These are phyloP conservation scores for Pachyuromys duprasi DNA, from an alignment of 2,797 vertebrate species.

Conservation along the genomic window DNA sequence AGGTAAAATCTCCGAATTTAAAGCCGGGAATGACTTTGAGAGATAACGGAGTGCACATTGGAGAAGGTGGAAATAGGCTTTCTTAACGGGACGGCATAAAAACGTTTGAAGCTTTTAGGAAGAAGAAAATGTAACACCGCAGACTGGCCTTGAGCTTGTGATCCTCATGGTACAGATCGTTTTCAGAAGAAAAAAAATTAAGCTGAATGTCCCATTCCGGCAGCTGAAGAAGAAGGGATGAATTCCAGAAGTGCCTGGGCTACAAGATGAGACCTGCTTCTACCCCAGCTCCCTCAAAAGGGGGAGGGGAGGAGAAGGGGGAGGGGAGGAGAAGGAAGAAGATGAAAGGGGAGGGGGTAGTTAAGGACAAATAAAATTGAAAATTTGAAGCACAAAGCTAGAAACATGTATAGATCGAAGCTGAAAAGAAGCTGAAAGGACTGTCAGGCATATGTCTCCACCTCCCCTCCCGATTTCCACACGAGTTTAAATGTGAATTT, in stretches of 20 bases:
- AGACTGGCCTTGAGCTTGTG: background rate
- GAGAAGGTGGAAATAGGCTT: constrained; percentile 12
- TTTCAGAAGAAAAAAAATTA: constrained; percentile 18
- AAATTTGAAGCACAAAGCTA: constrained; percentile 24
- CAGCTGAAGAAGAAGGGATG: background rate
- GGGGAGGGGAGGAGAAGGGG: background rate
- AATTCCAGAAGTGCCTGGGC: background rate
- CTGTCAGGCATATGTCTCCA: background rate
- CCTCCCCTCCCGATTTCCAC: background rate
- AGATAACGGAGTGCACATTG: background rate
- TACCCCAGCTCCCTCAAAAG: background rate
- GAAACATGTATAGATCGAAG: constrained; percentile 22
- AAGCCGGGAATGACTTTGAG: background rate
- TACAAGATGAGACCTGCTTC: background rate
- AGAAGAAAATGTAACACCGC: background rate
- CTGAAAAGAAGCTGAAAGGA: constrained; percentile 26
- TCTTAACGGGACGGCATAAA: constrained; percentile 15
- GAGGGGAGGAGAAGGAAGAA: background rate
- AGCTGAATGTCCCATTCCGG: background rate
- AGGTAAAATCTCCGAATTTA: background rate
- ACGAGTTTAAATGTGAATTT: background rate
- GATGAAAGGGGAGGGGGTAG: background rate
- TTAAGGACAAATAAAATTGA: background rate
- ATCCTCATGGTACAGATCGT: background rate
- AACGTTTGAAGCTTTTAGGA: background rate